Conservation (phyloP, 2,888 invertebrate genomes). For the Lasius fuliginosus region DNA sequence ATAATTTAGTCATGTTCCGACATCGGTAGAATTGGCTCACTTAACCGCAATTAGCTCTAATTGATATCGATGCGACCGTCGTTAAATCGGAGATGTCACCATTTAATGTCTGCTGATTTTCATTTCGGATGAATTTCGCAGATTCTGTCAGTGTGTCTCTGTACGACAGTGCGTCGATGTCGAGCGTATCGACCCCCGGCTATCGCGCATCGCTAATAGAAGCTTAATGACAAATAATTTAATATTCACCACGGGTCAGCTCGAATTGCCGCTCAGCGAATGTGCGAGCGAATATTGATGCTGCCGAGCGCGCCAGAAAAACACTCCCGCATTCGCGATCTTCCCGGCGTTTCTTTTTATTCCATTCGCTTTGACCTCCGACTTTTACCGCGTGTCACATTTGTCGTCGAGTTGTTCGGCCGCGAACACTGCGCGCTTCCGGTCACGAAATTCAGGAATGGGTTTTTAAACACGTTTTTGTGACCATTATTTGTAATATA, state of each 20-base stretch:
- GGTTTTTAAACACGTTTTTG: background rate
- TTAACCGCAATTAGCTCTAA: conserved; percentile 22
- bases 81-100: background rate
- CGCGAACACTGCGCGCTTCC: background rate
- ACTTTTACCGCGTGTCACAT: conserved; percentile 40
- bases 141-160: background rate
- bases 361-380: conserved; percentile 50
- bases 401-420: conserved; percentile 13
- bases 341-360: conserved; percentile 43
- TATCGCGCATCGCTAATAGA: conserved; percentile 40
- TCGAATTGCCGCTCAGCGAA: background rate
- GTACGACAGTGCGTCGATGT: background rate
- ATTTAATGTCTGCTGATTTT: background rate
- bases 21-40: conserved; percentile 3
- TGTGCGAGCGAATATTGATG: background rate
- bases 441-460: conserved; percentile 1
- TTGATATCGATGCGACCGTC: background rate
- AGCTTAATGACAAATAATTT: conserved; percentile 65
- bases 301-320: conserved; percentile 3
- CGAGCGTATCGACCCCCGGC: background rate
- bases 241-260: conserved; percentile 44
- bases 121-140: background rate
- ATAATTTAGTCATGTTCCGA: conserved; percentile 5
- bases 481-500: background rate
- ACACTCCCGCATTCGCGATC: conserved; percentile 12